A percentile compares a stretch with the other conserved stretches of the same genome.
Conservation (phyloP, 2,888 invertebrate species). For the Diploptera punctata region DNA sequence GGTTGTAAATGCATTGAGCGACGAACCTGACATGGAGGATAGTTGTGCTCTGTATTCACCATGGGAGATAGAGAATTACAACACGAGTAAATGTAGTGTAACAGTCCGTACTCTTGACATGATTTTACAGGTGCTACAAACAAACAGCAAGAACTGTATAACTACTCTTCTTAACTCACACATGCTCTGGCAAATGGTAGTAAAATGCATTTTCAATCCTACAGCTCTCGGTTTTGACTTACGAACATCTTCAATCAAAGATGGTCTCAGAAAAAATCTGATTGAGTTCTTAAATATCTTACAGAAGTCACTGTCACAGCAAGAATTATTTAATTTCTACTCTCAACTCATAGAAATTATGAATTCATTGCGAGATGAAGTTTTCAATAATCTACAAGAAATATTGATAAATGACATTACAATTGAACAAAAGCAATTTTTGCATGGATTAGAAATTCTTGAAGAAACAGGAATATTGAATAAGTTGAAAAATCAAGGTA, state of each 20-base stretch:
- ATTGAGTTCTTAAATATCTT: neutral
- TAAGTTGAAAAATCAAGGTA: neutral
- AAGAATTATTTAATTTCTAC: neutral
- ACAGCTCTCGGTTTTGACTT: conserved; percentile 35
- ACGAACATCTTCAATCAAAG: neutral
- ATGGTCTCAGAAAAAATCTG: conserved; percentile 14
- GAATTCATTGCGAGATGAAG: neutral
- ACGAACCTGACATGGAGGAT: neutral
- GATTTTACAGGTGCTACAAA: neutral
- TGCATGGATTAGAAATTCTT: conserved; percentile 32
- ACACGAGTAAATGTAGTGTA: conserved; percentile 22
- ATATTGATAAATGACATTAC: conserved; percentile 11
- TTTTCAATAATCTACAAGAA: neutral
- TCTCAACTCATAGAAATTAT: neutral
- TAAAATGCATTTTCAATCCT: conserved; percentile 26
- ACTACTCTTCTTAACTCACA: neutral
- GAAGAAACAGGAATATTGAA: conserved; percentile 7
- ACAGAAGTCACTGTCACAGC: neutral
- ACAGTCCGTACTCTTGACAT: conserved; percentile 9
- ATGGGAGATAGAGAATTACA: conserved; percentile 19
- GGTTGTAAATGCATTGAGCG: neutral
- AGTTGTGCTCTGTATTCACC: neutral
- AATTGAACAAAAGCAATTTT: conserved; percentile 23
- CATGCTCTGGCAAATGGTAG: conserved; percentile 22
- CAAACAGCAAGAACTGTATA: neutral